Percentiles rank a stretch among this genome's conserved stretches.
Conservation (phyloP, 2,113 vertebrate genomes). For the Pongo abelii region DNA sequence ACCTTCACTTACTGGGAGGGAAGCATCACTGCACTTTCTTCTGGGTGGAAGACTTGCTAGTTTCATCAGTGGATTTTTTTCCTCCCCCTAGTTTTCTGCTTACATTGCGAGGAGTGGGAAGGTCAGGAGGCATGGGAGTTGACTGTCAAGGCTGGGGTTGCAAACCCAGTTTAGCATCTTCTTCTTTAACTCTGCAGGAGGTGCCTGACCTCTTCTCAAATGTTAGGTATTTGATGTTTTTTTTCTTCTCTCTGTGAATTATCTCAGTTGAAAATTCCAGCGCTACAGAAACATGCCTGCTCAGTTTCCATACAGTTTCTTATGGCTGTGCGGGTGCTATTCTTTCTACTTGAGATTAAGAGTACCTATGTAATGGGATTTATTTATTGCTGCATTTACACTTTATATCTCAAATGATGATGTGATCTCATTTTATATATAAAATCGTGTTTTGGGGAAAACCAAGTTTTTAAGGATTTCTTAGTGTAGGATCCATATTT, state of each 20-base stretch:
- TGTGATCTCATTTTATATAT: background rate
- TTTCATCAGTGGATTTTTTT: background rate
- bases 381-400: background rate
- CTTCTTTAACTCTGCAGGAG: background rate
- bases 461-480: background rate
- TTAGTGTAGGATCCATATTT: background rate
- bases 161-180: background rate
- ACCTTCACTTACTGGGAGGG: background rate
- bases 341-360: background rate
- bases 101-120: background rate
- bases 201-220: background rate
- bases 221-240: background rate
- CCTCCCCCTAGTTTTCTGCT: background rate
- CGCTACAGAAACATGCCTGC: background rate
- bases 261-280: background rate
- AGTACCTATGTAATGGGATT: background rate
- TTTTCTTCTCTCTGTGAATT: background rate
- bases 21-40: background rate
- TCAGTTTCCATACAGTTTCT: background rate
- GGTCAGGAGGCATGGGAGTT: background rate
- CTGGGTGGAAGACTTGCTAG: background rate
- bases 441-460: background rate
- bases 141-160: no score
- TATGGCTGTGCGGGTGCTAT: background rate
- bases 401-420: background rate